phyloP scores from a whole-genome alignment of 37 sponge, comb jelly and placozoan species.

The Tethya wilhelma region DNA sequence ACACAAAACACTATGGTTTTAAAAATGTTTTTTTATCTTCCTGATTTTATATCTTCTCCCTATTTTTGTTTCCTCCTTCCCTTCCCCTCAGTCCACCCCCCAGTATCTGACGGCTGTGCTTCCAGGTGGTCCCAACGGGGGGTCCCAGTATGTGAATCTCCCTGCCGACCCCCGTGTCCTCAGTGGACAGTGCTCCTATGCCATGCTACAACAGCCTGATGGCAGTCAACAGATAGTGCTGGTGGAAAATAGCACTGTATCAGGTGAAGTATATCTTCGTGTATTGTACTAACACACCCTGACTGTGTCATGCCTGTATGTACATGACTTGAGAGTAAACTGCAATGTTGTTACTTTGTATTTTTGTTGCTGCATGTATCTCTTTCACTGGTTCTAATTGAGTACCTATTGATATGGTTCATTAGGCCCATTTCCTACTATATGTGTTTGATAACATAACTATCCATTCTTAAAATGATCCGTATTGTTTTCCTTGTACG shows the following conservation, averaged over 20 bases:
- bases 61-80: neutral
- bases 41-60: too few relatives aligned
- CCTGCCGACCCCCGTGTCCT: conserved; percentile 68
- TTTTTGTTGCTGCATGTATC: neutral
- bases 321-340: neutral
- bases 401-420: too few relatives aligned
- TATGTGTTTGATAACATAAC: too few relatives aligned
- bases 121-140: conserved; percentile 37
- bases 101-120: conserved; percentile 47
- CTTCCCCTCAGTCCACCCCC: conserved; percentile 2
- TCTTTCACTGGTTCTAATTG: too few relatives aligned
- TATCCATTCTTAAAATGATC: too few relatives aligned
- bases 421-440: too few relatives aligned
- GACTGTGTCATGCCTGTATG: neutral
- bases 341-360: neutral
- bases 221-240: conserved; percentile 63
- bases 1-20: too few relatives aligned
- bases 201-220: conserved; percentile 60
- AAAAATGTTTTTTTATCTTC: too few relatives aligned
- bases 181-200: conserved; percentile 73
- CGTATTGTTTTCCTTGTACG: too few relatives aligned
- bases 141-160: conserved; percentile 44
- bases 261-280: neutral
- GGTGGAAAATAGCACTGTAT: conserved; percentile 51
- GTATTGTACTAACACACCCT: neutral